Base-by-base conservation (phyloP, 1,140 invertebrate genomes). In the Nephotettix cincticeps region DNA sequence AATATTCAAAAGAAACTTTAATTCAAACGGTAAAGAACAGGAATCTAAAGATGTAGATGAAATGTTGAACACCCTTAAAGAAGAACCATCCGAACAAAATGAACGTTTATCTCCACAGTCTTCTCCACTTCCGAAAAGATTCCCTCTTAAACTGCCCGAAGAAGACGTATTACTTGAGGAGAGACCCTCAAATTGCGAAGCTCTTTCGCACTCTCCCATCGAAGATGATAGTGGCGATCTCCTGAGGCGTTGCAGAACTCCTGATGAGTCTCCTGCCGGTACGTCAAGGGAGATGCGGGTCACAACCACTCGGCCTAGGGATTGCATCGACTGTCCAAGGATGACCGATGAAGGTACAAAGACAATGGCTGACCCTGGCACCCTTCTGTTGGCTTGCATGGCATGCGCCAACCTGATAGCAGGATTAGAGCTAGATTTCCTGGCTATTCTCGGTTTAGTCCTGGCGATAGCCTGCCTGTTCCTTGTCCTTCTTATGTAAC, bases 391-490 rank as follows among this genome's bases (percentile, higher is more conserved):
- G 82, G 86, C 86, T 84, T 84, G 86, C 73, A 77, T 88, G 83
- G 86, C 86, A 84, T 85, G 84, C 80, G 83, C 85, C 71, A 84
- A 86, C 78, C 86, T 88, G 80, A 79, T 88, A 78, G 84, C 84
- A 76, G 84, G 84, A 70, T 77, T 86, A 79, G 89, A 90, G 70
- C 77, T 86, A 79, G 89, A 90, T 83, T 84, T 88, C 80, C 82
- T 89, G 79, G 86, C 88, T 77, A 80, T 89, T 76, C 83, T 89
- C 76, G 86, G 88, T 79, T 84, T 91, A 77, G 79, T 90, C 74
- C 84, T 91, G 79, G 88, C 88, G 78, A 83, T 90, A 76, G 84
- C 89, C 77, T 88, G 87, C 73, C 84, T 91, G 75, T 84, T 90
- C 56, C 70, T 72, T 27, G 70, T 75, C 32, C 45, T 75, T 19